These are phyloP conservation scores for Oxygymnocypris stewartii DNA, from an alignment of 2,113 vertebrate species.

Conservation along the genomic window DNA sequence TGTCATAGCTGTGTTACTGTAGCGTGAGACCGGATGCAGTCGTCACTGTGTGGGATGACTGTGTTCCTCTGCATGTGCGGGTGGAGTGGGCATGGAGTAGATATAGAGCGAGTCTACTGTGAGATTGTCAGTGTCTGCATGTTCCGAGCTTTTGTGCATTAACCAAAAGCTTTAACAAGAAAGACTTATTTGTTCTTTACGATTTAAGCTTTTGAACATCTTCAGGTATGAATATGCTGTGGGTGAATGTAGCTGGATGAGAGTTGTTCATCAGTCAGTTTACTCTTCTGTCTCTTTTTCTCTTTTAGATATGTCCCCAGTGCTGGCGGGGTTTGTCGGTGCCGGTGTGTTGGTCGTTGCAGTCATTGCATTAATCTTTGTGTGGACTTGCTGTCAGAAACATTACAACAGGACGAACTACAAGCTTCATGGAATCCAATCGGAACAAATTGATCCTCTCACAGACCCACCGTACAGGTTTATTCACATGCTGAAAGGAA, in stretches of 20 bases:
- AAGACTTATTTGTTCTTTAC: neutral
- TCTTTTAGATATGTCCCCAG: conserved; percentile 88
- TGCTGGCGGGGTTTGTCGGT: conserved; percentile 91
- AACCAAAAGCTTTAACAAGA: neutral
- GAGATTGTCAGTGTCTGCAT: conserved; percentile 9
- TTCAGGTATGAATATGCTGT: conserved; percentile 17
- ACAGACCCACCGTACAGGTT: conserved; percentile 91
- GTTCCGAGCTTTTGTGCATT: neutral
- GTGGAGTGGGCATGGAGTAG: conserved; percentile 12
- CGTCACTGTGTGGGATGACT: neutral
- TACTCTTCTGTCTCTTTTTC: neutral
- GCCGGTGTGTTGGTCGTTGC: conserved; percentile 89
- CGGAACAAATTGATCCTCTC: conserved; percentile 65
- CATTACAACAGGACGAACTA: conserved; percentile 80
- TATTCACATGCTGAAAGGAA: conserved; percentile 97
- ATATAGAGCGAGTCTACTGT: neutral
- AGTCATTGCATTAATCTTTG: conserved; percentile 84
- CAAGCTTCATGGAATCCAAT: conserved; percentile 75
- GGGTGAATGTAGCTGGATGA: neutral
- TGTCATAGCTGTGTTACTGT: neutral
- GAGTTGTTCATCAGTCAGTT: neutral
- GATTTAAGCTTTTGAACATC: neutral
- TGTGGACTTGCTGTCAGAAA: conserved; percentile 95
- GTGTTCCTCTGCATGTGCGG: conserved; percentile 4
- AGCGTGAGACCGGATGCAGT: conserved; percentile 8